Percentiles rank a stretch among this genome's conserved stretches.
These are phyloP conservation scores for Dissostichus mawsoni DNA, from an alignment of 2,113 vertebrate genomes.

Conservation along the genomic window DNA sequence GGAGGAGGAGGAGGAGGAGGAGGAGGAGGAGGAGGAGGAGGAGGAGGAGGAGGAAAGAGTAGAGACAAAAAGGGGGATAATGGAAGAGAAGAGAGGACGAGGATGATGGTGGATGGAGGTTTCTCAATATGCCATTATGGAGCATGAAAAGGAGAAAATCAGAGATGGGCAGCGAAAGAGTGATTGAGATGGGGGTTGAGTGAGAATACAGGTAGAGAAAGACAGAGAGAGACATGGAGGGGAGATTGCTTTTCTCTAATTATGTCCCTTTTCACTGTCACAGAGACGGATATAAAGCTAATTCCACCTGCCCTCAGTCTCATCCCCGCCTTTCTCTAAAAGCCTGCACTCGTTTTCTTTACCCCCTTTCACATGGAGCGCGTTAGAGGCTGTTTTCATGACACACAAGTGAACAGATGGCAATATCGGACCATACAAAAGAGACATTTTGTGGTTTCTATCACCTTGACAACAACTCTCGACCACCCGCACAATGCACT, in stretches of 20 bases:
- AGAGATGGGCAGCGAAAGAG: constrained; percentile 56
- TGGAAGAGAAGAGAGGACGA: constrained; percentile 67
- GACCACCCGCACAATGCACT: constrained; percentile 27
- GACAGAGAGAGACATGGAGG: constrained; percentile 44
- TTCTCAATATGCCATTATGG: constrained; percentile 77
- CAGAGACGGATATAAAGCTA: constrained; percentile 64
- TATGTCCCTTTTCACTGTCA: constrained; percentile 67
- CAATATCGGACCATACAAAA: constrained; percentile 66
- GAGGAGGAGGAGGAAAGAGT: constrained; percentile 34
- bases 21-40: constrained; percentile 26
- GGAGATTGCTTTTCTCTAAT: constrained; percentile 74
- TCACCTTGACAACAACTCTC: constrained; percentile 51
- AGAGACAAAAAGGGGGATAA: constrained; percentile 69
- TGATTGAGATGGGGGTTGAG: constrained; percentile 66
- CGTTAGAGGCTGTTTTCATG: constrained; percentile 56
- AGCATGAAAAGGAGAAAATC: constrained; percentile 76
- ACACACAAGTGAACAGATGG: constrained; percentile 66
- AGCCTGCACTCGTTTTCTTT: constrained; percentile 59
- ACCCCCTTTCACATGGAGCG: constrained; percentile 39
- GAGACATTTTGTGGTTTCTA: constrained; percentile 52
- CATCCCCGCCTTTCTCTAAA: constrained; percentile 37
- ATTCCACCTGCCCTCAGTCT: constrained; percentile 67
- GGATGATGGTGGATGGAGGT: constrained; percentile 62
- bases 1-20: constrained; percentile 28
- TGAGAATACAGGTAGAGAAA: constrained; percentile 58